Evolutionary conservation across 2,113 vertebrate genomes (phyloP).

Genomic region (Pachyramphus minor): DNA sequence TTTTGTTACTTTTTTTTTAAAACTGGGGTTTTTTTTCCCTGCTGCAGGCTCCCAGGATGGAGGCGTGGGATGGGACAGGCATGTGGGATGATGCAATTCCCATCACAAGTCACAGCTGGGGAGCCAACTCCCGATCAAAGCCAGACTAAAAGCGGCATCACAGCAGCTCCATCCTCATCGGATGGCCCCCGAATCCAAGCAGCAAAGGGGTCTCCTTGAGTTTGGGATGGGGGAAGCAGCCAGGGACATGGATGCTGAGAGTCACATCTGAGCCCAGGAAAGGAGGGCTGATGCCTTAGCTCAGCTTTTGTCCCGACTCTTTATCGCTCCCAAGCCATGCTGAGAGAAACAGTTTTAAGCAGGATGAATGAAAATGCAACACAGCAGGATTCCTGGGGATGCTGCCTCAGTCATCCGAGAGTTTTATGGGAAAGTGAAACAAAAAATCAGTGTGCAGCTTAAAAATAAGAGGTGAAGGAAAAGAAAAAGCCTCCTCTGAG

Average conservation of each 20-base stretch:
- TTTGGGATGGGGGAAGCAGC: not conserved
- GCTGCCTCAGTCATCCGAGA: not conserved
- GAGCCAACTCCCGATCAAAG: not conserved
- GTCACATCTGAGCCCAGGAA: accelerated
- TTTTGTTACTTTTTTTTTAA: not conserved
- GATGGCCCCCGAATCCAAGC: accelerated
- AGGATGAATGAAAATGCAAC: not conserved
- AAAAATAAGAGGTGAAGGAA: not conserved
- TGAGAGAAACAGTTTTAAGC: slow-evolving; percentile 4
- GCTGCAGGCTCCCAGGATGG: not conserved
- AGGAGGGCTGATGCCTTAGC: not conserved
- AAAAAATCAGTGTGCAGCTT: not conserved
- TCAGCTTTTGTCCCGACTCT: not conserved
- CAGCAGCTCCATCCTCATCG: accelerated
- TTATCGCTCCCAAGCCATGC: not conserved
- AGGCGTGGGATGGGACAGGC: not conserved
- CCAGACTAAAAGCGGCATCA: not conserved
- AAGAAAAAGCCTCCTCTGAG: not conserved
- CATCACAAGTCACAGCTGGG: not conserved
- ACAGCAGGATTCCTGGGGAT: not conserved
- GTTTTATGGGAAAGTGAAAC: not conserved
- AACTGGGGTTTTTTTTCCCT: not conserved
- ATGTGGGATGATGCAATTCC: accelerated
- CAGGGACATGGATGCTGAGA: not conserved
- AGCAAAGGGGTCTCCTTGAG: not conserved